A percentile compares a stretch with the other conserved stretches of the same genome.
Evolutionary conservation across 2,888 invertebrate genomes (phyloP).

Genomic region (Conchocele bisecta): DNA sequence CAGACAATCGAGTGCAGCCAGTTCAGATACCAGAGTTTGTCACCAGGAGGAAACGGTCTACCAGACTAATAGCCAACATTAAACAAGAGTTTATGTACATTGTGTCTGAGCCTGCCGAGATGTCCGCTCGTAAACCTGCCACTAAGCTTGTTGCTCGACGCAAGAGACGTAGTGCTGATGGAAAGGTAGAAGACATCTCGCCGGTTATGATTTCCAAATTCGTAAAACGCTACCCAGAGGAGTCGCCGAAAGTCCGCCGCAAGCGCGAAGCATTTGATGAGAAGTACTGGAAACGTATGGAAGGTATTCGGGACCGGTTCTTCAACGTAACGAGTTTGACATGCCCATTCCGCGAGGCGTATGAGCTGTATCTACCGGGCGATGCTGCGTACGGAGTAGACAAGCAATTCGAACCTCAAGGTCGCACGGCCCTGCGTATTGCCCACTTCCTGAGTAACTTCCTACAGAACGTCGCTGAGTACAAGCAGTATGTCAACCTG

Average conservation of each 20-base stretch:
- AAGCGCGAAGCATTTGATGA: constrained; percentile 77
- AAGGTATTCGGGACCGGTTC: constrained; percentile 65
- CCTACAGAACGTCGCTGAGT: constrained; percentile 85
- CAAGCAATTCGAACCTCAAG: constrained; percentile 94
- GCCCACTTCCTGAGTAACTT: constrained; percentile 97
- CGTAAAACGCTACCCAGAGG: constrained; percentile 55
- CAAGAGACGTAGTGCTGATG: constrained; percentile 37
- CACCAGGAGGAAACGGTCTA: constrained; percentile 61
- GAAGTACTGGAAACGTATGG: constrained; percentile 66
- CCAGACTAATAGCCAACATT: constrained; percentile 13
- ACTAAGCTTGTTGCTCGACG: constrained; percentile 43
- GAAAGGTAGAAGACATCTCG: constrained; percentile 24
- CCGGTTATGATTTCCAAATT: constrained; percentile 38
- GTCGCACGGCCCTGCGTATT: constrained; percentile 95
- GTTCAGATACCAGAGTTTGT: constrained; percentile 71
- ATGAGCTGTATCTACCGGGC: constrained; percentile 87
- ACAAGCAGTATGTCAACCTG: constrained; percentile 82
- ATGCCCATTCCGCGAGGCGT: constrained; percentile 70
- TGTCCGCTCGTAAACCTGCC: constrained; percentile 24
- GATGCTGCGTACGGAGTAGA: constrained; percentile 93
- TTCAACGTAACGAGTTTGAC: constrained; percentile 68
- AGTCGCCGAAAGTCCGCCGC: constrained; percentile 49
- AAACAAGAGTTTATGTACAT: constrained; percentile 37
- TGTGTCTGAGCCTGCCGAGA: constrained; percentile 8
- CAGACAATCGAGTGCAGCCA: no score